These are phyloP conservation scores for Lagopus leucura DNA, from an alignment of 2,113 vertebrate species.

Conservation along the genomic window DNA sequence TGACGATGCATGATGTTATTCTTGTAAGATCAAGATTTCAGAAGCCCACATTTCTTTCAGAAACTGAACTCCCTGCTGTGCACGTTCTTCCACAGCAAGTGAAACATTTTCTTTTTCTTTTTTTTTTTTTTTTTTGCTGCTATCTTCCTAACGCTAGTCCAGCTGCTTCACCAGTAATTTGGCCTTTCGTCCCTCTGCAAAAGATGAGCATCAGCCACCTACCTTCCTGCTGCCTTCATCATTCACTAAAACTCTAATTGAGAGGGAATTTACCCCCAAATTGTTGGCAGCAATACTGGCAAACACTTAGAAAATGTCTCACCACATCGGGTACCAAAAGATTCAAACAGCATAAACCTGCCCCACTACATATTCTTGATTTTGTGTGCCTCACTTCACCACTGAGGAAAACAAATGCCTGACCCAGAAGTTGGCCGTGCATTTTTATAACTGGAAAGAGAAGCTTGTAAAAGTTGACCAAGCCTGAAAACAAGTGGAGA, in stretches of 20 bases:
- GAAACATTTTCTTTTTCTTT: not conserved
- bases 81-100: not conserved
- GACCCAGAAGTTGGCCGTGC: not conserved
- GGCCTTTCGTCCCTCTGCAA: not conserved
- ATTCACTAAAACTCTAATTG: not conserved
- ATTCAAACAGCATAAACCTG: not conserved
- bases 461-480: not conserved
- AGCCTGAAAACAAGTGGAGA: not conserved
- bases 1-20: not conserved
- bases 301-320: not conserved
- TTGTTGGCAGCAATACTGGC: not conserved
- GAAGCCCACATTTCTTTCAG: not conserved
- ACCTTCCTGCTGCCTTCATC: not conserved
- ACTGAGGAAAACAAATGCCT: not conserved
- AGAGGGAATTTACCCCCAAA: not conserved
- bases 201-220: not conserved
- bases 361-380: not conserved
- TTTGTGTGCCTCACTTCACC: conserved; percentile 14
- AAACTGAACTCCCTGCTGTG: not conserved
- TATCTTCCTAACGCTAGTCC: not conserved
- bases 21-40: not conserved
- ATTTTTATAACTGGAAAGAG: not conserved
- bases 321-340: not conserved
- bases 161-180: not conserved
- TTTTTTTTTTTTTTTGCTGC: not conserved